phyloP scores from a whole-genome alignment of 2,113 vertebrate species.

The Panthera uncia region DNA sequence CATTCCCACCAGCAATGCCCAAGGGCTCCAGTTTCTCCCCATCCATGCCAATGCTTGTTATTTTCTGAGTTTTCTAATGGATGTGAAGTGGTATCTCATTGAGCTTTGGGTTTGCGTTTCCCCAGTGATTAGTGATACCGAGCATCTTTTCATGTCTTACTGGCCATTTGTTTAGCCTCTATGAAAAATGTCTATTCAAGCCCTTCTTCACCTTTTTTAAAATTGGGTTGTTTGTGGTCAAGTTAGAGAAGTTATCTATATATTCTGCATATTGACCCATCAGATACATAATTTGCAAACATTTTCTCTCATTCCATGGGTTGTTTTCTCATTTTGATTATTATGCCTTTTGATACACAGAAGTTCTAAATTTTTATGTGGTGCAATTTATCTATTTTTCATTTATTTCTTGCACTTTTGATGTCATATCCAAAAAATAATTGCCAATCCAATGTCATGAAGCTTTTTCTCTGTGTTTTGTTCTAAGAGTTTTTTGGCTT shows the following conservation, averaged over 20 bases:
- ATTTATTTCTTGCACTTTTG: not conserved
- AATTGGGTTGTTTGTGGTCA: not conserved
- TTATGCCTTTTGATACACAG: not conserved
- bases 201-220: not conserved
- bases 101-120: not conserved
- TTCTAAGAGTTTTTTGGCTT: not conserved
- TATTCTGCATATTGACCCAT: not conserved
- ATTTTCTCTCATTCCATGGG: not conserved
- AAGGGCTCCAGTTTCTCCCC: not conserved
- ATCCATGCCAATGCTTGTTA: not conserved
- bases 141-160: not conserved
- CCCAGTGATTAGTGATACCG: not conserved
- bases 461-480: not conserved
- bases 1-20: not conserved
- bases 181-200: not conserved
- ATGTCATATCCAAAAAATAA: not conserved
- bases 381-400: not conserved
- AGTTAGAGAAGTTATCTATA: not conserved
- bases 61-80: not conserved
- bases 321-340: not conserved
- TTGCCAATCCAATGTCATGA: not conserved
- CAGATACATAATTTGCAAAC: not conserved
- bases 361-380: not conserved
- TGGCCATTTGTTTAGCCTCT: not conserved
- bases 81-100: not conserved